Evolutionary conservation across 92 coral and sea anemone genomes (phyloP), one percentile per base, ranked within the genome.

Genomic region (Anthopleura xanthogrammica): DNA sequence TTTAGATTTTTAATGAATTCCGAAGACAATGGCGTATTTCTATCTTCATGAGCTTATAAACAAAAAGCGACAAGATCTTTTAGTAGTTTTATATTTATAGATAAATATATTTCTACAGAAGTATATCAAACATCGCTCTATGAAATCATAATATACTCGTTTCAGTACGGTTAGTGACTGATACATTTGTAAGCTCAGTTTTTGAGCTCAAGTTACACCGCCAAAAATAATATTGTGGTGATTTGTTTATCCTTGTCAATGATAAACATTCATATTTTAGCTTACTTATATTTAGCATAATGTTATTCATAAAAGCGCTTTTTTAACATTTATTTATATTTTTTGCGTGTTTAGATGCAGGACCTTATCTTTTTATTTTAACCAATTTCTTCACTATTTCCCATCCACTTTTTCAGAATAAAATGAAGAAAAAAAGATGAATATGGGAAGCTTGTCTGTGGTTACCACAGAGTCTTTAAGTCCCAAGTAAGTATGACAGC

Each of bases 361-460:
- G 17, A 58, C n/a, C 64, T 14, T 17, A 64, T 19, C 3, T 19
- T 9, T 16, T 64, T 3, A 64, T 19, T 22, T 29, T 36, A 29
- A n/a, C 12, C 12, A 7, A n/a, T 62, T 3, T 68, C 41, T 4
- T 68, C 29, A 5, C 20, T 54, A 29, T 83, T 50, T 36, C n/a
- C 39, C 56, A 70, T 41, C 52, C 19, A 19, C 10, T 39, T 81
- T 19, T n/a, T 75, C 42, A 70, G 16, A 52, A 79, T 87, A 83
- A 90, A 48, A 80, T 86, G 90, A 85, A 66, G 85, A 58, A 80
- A 50, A 85, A 40, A 14, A 66, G 77, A 13, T 72, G 74, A 83
- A 56, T 74, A 88, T 85, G 91, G 84, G 82, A 24, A 82, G 87
- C 58, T 75, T 86, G 24, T 81, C 90, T 40, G 71, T 85, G 90